Base-by-base conservation (phyloP, 2,113 vertebrate species). In the Octodon degus region DNA sequence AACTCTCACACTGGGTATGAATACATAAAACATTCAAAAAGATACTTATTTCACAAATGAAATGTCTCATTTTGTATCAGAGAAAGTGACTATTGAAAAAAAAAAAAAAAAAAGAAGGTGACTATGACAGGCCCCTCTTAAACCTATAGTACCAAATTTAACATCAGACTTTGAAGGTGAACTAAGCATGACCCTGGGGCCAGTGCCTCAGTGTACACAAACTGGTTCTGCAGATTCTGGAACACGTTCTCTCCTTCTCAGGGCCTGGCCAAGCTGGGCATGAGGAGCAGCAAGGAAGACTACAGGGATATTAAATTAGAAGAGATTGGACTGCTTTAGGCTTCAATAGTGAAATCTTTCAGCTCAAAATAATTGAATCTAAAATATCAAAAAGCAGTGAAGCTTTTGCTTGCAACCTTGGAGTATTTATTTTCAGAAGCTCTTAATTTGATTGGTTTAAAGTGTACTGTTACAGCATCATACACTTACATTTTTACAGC, bases 21-120 rank as follows among this genome's bases (percentile, higher is more conserved):
- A 34, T 16, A 84, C 25, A 70, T 30, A 84, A 90, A 62, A 86
- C 7, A 85, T 37, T 58, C 9, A n/a, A 92, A 83, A 86, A 50
- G n/a, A 7, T 32, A 86, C 70, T 87, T 83, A 58, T 68, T 91
- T 93, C 86, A 63, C 85, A 92, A 82, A 85, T 30, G 50, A 95
- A 95, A 87, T 60, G 65, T 7, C 60, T 95, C 63, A 63, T 55
- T 50, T 43, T 32, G 12, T 30, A 40, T 13, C 19, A 93, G 47
- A 95, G 68, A 63, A 70, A 47, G 68, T n/a, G 86, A 50, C 50
- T 50, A 50, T 50, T n/a, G n/a, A n/a, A n/a, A n/a, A 9, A 50
- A 50, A 50, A 50, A 50, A 50, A 50, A 93, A 3, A 77, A 50
- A 50, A 50, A 93, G 3, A 77, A 58, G 27, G 72, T 12, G 27